Conservation (phyloP, 2,113 vertebrate species). For the Oenanthe oenanthe region DNA sequence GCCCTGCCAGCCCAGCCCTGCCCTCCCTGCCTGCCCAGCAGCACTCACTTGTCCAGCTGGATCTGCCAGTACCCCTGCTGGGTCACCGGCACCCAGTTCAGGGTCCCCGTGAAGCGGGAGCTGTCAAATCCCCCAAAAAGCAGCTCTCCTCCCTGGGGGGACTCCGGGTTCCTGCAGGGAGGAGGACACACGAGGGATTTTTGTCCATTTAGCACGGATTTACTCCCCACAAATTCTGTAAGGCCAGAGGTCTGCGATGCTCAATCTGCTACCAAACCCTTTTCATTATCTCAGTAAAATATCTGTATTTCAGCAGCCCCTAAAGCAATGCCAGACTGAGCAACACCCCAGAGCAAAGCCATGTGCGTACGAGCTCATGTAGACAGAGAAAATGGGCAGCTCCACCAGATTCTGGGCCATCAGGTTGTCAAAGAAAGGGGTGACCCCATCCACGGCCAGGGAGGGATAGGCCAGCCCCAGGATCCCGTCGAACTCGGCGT, state of each 20-base stretch:
- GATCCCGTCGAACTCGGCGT: conserved; percentile 42
- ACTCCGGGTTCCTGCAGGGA: conserved; percentile 44
- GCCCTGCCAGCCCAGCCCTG: background rate
- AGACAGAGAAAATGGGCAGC: conserved; percentile 52
- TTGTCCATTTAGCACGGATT: background rate
- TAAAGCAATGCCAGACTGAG: fast-evolving
- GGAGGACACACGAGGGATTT: background rate
- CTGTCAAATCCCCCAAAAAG: conserved; percentile 77
- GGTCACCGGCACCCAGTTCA: conserved; percentile 80
- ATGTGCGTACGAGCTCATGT: conserved; percentile 25
- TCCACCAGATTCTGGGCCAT: conserved; percentile 62
- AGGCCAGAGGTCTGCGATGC: too few species aligned
- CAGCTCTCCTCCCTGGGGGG: conserved; percentile 61
- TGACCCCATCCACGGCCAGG: conserved; percentile 48
- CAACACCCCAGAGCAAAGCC: background rate
- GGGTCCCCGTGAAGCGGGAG: conserved; percentile 70
- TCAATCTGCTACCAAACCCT: fast-evolving
- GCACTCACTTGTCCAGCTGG: conserved; percentile 74
- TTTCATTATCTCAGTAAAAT: background rate
- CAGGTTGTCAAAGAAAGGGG: conserved; percentile 66
- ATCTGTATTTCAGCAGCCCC: background rate
- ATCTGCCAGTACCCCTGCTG: conserved; percentile 83
- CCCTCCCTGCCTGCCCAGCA: background rate
- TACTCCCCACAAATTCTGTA: background rate
- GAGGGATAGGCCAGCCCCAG: conserved; percentile 66